Evolutionary conservation across 2,888 invertebrate species (phyloP).

Genomic region (Oithona nana): DNA sequence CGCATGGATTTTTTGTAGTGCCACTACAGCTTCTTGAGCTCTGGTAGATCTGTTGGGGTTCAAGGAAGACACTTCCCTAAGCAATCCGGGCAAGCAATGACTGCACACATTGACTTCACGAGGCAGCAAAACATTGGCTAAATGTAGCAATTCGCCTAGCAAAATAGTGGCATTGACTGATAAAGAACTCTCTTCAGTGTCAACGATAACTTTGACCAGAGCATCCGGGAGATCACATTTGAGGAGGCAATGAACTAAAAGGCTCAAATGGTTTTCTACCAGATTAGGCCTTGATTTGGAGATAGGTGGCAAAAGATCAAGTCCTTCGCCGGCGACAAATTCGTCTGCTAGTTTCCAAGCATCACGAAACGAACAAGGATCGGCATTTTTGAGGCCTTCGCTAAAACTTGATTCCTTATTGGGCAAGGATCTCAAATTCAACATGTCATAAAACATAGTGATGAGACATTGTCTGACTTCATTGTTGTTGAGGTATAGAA

Average conservation of each 20-base stretch:
- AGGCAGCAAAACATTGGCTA: neutral
- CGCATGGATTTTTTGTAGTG: slow-evolving; percentile 44
- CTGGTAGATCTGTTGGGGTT: slow-evolving; percentile 36
- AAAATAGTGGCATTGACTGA: slow-evolving; percentile 78
- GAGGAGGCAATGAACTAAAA: slow-evolving; percentile 69
- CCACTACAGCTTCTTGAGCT: slow-evolving; percentile 61
- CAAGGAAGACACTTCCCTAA: slow-evolving; percentile 48
- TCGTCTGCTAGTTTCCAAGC: slow-evolving; percentile 77
- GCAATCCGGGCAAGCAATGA: slow-evolving; percentile 59
- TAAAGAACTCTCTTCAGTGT: slow-evolving; percentile 59
- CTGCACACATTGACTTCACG: slow-evolving; percentile 43
- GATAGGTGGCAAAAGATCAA: slow-evolving; percentile 61
- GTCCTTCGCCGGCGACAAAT: slow-evolving; percentile 83
- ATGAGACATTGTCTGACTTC: slow-evolving; percentile 1
- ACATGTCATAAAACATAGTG: neutral
- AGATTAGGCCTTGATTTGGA: slow-evolving; percentile 60
- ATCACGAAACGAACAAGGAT: slow-evolving; percentile 35
- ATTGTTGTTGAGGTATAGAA: slow-evolving; percentile 24
- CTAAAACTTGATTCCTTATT: neutral
- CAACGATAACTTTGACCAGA: slow-evolving; percentile 72
- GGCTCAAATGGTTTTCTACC: slow-evolving; percentile 69
- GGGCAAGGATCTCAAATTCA: neutral
- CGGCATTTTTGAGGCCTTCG: neutral
- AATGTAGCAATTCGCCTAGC: slow-evolving; percentile 37
- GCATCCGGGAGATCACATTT: slow-evolving; percentile 70